phyloP scores from a whole-genome alignment of 92 coral and sea anemone genomes.

The Epizoanthus fatuus region DNA sequence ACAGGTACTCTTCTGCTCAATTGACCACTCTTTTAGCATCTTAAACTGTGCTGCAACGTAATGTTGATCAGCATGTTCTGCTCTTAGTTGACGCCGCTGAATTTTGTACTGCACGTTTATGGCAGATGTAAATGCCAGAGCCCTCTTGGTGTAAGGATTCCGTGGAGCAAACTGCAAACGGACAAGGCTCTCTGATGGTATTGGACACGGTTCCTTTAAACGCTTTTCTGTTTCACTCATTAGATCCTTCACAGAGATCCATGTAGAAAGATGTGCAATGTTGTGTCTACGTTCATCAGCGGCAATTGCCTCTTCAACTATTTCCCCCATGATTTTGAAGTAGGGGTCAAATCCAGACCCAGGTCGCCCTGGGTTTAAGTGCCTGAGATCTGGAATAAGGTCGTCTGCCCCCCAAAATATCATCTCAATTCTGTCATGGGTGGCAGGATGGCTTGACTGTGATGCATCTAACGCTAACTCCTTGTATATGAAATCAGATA shows the following conservation, averaged over 20 bases:
- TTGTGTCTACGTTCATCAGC: constrained; percentile 58
- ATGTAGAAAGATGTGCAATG: constrained; percentile 47
- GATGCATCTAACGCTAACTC: constrained; percentile 52
- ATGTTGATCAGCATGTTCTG: constrained; percentile 57
- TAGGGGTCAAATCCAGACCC: constrained; percentile 39
- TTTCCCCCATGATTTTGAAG: constrained; percentile 14
- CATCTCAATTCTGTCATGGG: constrained; percentile 36
- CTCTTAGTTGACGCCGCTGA: constrained; percentile 42
- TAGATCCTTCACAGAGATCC: constrained; percentile 41
- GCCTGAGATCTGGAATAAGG: constrained; percentile 44
- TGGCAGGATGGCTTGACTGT: constrained; percentile 44
- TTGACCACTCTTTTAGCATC: too few species aligned
- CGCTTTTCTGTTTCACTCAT: constrained; percentile 11
- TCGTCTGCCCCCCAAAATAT: constrained; percentile 57
- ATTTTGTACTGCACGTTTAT: constrained; percentile 37
- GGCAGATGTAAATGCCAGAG: constrained; percentile 35
- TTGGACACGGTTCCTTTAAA: constrained; percentile 39
- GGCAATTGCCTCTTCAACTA: constrained; percentile 4
- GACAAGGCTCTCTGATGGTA: constrained; percentile 45
- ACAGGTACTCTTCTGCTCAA: too few species aligned
- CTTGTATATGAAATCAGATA: constrained; percentile 56
- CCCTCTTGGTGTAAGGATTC: constrained; percentile 47
- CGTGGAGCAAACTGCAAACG: constrained; percentile 60
- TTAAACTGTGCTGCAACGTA: constrained; percentile 23
- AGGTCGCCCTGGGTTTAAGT: constrained; percentile 55